These are phyloP conservation scores for Monochamus alternatus DNA, from an alignment of 2,888 invertebrate species.

Conservation along the genomic window DNA sequence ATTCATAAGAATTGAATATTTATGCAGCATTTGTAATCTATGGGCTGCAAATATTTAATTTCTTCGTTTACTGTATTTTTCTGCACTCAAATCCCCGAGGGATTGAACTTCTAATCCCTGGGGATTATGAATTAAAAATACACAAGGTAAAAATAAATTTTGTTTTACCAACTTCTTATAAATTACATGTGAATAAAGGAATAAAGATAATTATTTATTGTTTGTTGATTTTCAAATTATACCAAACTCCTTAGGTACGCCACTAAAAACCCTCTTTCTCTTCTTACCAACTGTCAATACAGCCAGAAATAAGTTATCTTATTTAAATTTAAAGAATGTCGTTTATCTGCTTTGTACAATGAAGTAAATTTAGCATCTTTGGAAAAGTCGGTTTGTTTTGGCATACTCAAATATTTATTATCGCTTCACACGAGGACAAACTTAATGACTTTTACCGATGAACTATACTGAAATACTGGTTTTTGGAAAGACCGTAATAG, in stretches of 20 bases:
- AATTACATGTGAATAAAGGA: too few species aligned
- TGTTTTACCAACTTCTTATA: too few species aligned
- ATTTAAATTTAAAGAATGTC: slow-evolving; percentile 41
- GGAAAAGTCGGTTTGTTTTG: slow-evolving; percentile 16
- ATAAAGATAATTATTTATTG: too few species aligned
- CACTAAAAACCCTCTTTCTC: slow-evolving; percentile 38
- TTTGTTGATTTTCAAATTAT: too few species aligned
- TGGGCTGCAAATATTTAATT: too few species aligned
- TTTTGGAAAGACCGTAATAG: not conserved
- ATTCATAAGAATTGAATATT: too few species aligned
- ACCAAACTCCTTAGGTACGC: slow-evolving; percentile 11
- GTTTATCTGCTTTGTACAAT: slow-evolving; percentile 38
- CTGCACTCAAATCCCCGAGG: too few species aligned
- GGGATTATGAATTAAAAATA: too few species aligned
- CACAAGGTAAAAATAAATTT: too few species aligned
- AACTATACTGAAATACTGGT: not conserved
- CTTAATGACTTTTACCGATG: not conserved
- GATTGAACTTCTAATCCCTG: too few species aligned
- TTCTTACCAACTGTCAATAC: slow-evolving; percentile 30
- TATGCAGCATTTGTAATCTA: too few species aligned
- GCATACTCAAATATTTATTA: slow-evolving; percentile 18
- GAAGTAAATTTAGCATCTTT: slow-evolving; percentile 36
- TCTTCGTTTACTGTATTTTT: too few species aligned
- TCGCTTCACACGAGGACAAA: not conserved
- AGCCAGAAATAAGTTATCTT: slow-evolving; percentile 34